Conservation (phyloP, 2,888 invertebrate species). For the Aleiodes leptofemur region DNA sequence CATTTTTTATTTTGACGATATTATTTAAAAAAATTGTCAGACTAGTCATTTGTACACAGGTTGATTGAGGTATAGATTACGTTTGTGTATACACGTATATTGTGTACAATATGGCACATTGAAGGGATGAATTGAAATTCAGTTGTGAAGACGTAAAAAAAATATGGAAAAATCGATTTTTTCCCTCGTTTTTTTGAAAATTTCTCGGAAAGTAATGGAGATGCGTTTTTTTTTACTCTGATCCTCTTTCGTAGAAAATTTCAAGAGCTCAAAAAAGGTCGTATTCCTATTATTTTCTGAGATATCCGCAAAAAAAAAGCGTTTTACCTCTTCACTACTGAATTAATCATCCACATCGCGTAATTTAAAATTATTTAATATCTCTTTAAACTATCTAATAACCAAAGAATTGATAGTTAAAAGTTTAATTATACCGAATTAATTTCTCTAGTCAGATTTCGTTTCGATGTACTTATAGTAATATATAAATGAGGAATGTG, state of each 20-base stretch:
- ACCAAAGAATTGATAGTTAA: slow-evolving; percentile 60
- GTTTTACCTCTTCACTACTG: too few species aligned
- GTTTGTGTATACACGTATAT: slow-evolving; percentile 47
- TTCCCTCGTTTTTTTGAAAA: too few species aligned
- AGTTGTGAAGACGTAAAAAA: too few species aligned
- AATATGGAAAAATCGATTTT: too few species aligned
- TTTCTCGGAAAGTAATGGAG: too few species aligned
- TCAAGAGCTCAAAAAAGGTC: too few species aligned
- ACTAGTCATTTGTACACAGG: slow-evolving; percentile 72
- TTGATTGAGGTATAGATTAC: slow-evolving; percentile 55
- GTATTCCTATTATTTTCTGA: too few species aligned
- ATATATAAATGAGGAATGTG: slow-evolving; percentile 72
- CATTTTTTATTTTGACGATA: slow-evolving; percentile 4
- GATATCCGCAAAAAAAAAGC: too few species aligned
- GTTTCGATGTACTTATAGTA: slow-evolving; percentile 71
- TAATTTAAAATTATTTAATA: slow-evolving; percentile 13
- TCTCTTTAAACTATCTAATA: slow-evolving; percentile 52
- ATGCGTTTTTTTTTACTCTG: not conserved
- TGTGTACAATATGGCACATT: slow-evolving; percentile 53
- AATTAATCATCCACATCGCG: slow-evolving; percentile 17
- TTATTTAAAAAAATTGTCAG: slow-evolving; percentile 50
- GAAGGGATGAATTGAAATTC: not conserved
- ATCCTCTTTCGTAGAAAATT: too few species aligned
- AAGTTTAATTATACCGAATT: slow-evolving; percentile 44
- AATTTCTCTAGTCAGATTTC: slow-evolving; percentile 65